Base-by-base conservation (phyloP, 2,888 invertebrate genomes). In the Buathra laborator region DNA sequence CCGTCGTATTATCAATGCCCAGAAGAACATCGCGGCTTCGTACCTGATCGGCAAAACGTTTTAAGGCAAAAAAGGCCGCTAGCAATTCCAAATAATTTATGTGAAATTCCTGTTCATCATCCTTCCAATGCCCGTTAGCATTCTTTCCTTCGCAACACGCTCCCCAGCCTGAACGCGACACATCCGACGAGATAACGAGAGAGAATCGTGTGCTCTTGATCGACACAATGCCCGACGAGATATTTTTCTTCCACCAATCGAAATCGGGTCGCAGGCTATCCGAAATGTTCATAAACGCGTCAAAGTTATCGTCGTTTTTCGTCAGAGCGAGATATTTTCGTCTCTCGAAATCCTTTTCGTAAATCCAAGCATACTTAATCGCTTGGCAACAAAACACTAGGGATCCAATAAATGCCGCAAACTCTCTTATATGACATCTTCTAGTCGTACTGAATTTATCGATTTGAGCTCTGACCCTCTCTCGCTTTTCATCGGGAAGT, bases 1-100 rank as follows among this genome's bases (percentile, higher is more conserved):
- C n/a, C n/a, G n/a, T 86, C 44, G 81, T 84, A 68, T 87, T 86
- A 44, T 86, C 87, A 24, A 87, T 81, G 46, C 83, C 16, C 56
- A 86, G 19, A 14, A 85, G 43, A 7, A 86, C 79, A 43, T 86
- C 82, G 37, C 84, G 83, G 78, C 83, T 51, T 12, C 44, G 51
- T 10, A 43, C 59, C 3, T 80, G 62, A n/a, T 37, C 46, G 67
- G 86, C 82, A 43, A 87, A 85, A 53, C 81, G 85, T 53, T 84
- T 85, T 24, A 85, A 53, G 0, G 83, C 80, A n/a, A 79, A 46
- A 24, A 81, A 76, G 14, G 70, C 79, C 37, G 59, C 77, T 12
- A 75, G 14, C 14, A 75, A 59, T 75, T 56, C 56, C n/a, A 72
- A 48, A 12, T 43, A 43, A 24, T 80, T 72, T 12, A 80, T 78